Evolutionary conservation across 2,888 invertebrate genomes (phyloP), one percentile per base, ranked within the genome.

Genomic region (Mythimna lalbum): DNA sequence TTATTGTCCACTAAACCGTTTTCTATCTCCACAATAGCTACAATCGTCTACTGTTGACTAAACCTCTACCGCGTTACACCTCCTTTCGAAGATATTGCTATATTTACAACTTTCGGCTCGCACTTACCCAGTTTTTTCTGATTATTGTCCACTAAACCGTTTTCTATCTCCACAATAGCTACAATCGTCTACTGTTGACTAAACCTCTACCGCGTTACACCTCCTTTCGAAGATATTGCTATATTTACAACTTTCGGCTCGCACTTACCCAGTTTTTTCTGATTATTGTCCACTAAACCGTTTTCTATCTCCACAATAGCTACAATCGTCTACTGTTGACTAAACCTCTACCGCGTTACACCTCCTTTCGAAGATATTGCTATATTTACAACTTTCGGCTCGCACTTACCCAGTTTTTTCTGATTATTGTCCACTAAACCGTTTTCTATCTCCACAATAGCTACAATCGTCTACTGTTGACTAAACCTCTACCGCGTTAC

Each of bases 71-170:
- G 5, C 33, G 14, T 72, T 64, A 50, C 27, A 43, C 50, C 27
- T 36, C 39, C 56, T n/a, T 36, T 12, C 23, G 7, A 36, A 78
- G 68, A 73, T 60, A 63, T 69, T 63, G 59, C 63, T 4, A 69
- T 73, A 78, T n/a, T n/a, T n/a, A n/a, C n/a, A n/a, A n/a, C n/a
- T n/a, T n/a, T n/a, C 27, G 27, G 4, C 27, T 27, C 27, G 27
- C 3, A 27, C 27, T 27, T 27, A 27, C 2, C 27, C 27, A 27
- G 27, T 27, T 27, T 27, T 27, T 27, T 27, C 27, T 27, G 27
- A 27, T 27, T 27, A 27, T 27, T 27, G 27, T 27, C 27, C 27
- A 27, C 27, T 4, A 27, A 2, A 27, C 27, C 27, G 27, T 27
- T 27, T 59, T 19, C 21, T 33, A 39, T 14, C n/a, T 23, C 23